Evolutionary conservation across 2,888 invertebrate genomes (phyloP), one percentile per base, ranked within the genome.

Genomic region (Liopterus haemorrhoidalis): DNA sequence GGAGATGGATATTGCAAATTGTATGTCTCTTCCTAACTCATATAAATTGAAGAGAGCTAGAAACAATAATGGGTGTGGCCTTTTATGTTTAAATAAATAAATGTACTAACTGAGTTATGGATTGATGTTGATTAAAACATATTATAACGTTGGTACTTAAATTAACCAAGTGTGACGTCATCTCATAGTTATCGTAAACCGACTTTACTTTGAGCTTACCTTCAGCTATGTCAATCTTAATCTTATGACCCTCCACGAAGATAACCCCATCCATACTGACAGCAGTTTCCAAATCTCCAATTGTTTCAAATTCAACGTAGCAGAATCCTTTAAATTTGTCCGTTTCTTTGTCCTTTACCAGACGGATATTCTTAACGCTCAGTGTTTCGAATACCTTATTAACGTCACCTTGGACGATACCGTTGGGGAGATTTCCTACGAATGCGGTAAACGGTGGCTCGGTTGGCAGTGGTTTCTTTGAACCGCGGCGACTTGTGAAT

Each of bases 281-380:
- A 22, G 94, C 95, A 57, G 79, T 74, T 58, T 83, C 76, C 61
- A 96, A 74, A 60, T 90, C 85, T 3, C 82, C 73, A 31, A 83
- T 62, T 56, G 84, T 82, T 57, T 90, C 89, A 70, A 96, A 96
- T 71, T 96, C 96, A 41, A 96, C 95, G 70, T 95, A 96, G 65
- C 94, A 92, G 70, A 92, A 95, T 48, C 94, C 94, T 75, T 95
- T 95, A 71, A 96, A 96, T 69, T 81, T 80, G 69, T 94, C 95
- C 36, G 94, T 94, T 59, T 95, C 94, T 65, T 79, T 86, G 71
- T 96, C 95, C 75, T 90, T 87, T 28, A 95, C 93, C 68, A 96
- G 73, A 59, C 95, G 80, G 51, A 94, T 85, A 73, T 81, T 88
- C 75, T 88, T 88, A 46, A 94, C 84, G 52, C 68, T 61, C 54